A percentile compares a stretch with the other conserved stretches of the same genome.
Conservation (phyloP, 2,797 vertebrate genomes). For the Kryptopterus vitreolus region DNA sequence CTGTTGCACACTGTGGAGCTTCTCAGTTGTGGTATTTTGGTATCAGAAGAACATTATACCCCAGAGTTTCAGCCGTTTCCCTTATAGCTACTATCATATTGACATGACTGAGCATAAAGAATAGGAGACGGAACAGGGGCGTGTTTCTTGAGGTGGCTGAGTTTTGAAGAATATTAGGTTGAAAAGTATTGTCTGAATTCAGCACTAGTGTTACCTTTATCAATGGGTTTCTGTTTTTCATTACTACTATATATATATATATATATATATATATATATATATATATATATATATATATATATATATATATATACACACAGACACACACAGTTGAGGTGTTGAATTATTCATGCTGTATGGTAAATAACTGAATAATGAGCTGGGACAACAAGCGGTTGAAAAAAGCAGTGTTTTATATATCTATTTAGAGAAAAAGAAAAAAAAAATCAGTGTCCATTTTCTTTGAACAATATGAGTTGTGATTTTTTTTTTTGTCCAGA, state of each 20-base stretch:
- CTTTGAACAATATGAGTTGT: not conserved
- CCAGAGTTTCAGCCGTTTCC: not conserved
- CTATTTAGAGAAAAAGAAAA: not conserved
- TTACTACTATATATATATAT: not conserved
- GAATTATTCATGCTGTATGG: slow-evolving; percentile 23
- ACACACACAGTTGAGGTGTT: slow-evolving; percentile 13
- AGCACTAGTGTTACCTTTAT: not conserved
- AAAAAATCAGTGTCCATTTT: too few relatives aligned
- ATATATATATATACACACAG: slow-evolving; percentile 5
- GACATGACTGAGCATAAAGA: not conserved
- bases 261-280: not conserved
- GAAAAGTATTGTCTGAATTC: not conserved
- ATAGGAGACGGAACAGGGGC: not conserved
- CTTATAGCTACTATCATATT: slow-evolving; percentile 6
- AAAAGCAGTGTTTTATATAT: not conserved
- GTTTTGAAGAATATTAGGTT: not conserved
- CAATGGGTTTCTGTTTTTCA: not conserved
- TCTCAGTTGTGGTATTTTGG: slow-evolving; percentile 25
- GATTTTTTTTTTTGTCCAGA: too few relatives aligned
- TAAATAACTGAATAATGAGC: slow-evolving; percentile 27
- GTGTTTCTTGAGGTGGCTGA: not conserved
- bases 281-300: slow-evolving; percentile 1
- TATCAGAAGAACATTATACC: slow-evolving; percentile 12
- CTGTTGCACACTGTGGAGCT: slow-evolving; percentile 15
- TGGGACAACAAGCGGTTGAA: not conserved